Percentiles rank a stretch among this genome's conserved stretches.
These are phyloP conservation scores for Sesia bembeciformis DNA, from an alignment of 2,888 invertebrate species.

Conservation along the genomic window DNA sequence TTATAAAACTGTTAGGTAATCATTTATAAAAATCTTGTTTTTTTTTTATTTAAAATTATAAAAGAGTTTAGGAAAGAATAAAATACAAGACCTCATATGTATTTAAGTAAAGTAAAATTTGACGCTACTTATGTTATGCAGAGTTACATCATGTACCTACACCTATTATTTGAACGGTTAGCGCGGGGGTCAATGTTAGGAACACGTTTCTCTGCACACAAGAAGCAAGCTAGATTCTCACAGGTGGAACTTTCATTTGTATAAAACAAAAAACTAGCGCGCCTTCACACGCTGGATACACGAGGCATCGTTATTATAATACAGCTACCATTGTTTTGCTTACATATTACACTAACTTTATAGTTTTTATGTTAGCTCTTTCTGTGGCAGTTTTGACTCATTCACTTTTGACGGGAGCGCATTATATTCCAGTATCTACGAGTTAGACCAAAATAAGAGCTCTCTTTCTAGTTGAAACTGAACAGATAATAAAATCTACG, in stretches of 20 bases:
- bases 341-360: slow-evolving; percentile 1
- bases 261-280: slow-evolving; percentile 55
- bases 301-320: slow-evolving; percentile 12
- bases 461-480: too few species aligned
- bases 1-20: too few species aligned
- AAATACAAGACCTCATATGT: too few species aligned
- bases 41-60: too few species aligned
- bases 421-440: too few species aligned
- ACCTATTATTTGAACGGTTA: neutral
- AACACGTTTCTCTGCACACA: slow-evolving; percentile 49
- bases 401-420: slow-evolving; percentile 12
- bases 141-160: too few species aligned
- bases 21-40: too few species aligned
- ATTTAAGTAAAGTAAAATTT: too few species aligned
- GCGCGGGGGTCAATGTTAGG: slow-evolving; percentile 37
- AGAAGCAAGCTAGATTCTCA: slow-evolving; percentile 52
- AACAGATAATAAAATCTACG: too few species aligned
- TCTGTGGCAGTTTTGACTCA: slow-evolving; percentile 40
- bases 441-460: too few species aligned
- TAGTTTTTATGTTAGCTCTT: slow-evolving; percentile 40
- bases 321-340: slow-evolving; percentile 1
- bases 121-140: too few species aligned
- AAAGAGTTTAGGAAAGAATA: too few species aligned
- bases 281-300: slow-evolving; percentile 54
- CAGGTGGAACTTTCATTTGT: slow-evolving; percentile 69